Percentiles rank a stretch among this genome's conserved stretches.
phyloP scores from a whole-genome alignment of 2,113 vertebrate species.

The Rostratula benghalensis region DNA sequence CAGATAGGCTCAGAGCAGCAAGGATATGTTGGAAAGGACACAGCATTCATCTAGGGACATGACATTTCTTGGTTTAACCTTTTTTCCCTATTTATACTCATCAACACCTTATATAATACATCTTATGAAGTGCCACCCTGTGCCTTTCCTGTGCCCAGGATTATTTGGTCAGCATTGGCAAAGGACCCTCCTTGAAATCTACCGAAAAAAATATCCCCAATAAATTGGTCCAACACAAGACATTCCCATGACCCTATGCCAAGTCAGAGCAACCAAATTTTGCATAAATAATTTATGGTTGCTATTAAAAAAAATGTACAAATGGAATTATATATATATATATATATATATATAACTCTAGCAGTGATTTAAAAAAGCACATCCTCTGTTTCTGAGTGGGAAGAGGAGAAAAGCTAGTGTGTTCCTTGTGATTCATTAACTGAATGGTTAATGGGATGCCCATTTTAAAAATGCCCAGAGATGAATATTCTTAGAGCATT shows the following conservation, averaged over 20 bases:
- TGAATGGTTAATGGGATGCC: neutral
- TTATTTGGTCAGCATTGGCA: neutral
- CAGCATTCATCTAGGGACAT: neutral
- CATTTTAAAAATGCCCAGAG: too few species aligned
- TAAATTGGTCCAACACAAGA: neutral
- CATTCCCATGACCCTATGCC: neutral
- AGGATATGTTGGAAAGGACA: neutral
- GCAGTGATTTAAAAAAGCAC: constrained; percentile 6
- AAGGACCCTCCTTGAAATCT: neutral
- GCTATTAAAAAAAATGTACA: neutral
- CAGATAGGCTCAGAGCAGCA: rapidly evolving
- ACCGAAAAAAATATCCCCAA: neutral
- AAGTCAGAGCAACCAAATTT: neutral
- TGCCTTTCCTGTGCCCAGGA: neutral
- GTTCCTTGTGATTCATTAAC: constrained; percentile 12
- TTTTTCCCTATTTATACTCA: neutral
- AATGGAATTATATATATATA: neutral
- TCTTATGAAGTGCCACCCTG: rapidly evolving
- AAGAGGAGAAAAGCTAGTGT: neutral
- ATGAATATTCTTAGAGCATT: too few species aligned
- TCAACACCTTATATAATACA: neutral
- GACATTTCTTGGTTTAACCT: neutral
- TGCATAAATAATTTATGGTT: neutral
- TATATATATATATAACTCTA: neutral
- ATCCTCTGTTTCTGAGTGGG: neutral